A percentile compares a stretch with the other conserved stretches of the same genome.
Evolutionary conservation across 2,797 vertebrate species (phyloP).

Genomic region (Chelmon rostratus): DNA sequence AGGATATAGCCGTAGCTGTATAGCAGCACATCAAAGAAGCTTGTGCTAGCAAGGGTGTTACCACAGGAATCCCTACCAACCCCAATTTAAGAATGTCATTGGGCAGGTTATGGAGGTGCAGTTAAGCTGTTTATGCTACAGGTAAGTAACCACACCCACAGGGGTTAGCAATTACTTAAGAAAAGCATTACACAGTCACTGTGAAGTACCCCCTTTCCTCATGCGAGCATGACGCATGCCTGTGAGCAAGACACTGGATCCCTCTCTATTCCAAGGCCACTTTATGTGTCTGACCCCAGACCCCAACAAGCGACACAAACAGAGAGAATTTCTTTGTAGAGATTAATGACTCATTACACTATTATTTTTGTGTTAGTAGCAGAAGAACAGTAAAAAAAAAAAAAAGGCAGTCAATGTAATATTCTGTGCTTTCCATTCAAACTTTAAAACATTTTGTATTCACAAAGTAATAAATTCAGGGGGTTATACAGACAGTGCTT

Average conservation of each 20-base stretch:
- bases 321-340: background rate
- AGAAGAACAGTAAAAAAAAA: background rate
- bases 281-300: background rate
- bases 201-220: background rate
- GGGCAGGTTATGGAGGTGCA: slow-evolving; percentile 54
- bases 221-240: background rate
- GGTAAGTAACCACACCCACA: slow-evolving; percentile 57
- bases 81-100: slow-evolving; percentile 59
- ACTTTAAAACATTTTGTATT: background rate
- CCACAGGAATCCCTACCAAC: slow-evolving; percentile 12
- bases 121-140: slow-evolving; percentile 32
- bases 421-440: background rate
- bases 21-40: background rate
- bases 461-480: background rate
- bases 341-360: background rate
- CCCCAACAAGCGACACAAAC: background rate
- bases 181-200: slow-evolving; percentile 15
- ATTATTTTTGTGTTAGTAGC: background rate
- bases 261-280: background rate
- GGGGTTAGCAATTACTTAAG: slow-evolving; percentile 41
- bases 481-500: background rate
- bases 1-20: background rate
- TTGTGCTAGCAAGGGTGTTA: background rate
- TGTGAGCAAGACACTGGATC: background rate
- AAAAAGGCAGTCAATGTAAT: background rate